Evolutionary conservation across 2,888 invertebrate species (phyloP), one percentile per base, ranked within the genome.

Genomic region (Eulithis prunata): DNA sequence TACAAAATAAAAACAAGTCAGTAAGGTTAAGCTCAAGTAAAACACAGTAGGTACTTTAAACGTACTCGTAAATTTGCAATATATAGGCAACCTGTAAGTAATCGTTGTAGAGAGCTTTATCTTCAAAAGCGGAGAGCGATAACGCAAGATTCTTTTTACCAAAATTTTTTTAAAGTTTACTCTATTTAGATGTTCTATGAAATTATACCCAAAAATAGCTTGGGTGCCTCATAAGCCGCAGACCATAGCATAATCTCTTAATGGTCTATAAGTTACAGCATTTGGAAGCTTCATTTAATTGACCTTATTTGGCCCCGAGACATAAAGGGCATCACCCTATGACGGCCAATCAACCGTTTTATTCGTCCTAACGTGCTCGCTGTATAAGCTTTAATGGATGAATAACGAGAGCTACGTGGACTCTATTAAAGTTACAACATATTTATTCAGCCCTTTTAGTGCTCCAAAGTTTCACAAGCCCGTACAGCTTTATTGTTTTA

Each of bases 281-380:
- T 61, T 71, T 82, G 78, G 84, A 67, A 68, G 71, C 70, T 71
- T 89, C 82, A 88, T 85, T 83, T 82, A 88, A 91, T 91, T 91
- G 86, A 88, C 89, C 85, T 79, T 82, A 82, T 80, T 87, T 86
- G 81, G 80, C 82, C 81, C 75, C 76, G 71, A 71, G 77, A 75
- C 72, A 76, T 76, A 77, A 80, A 85, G 89, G 85, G 83, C 89
- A 85, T 84, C 78, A 83, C 83, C 84, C 83, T 83, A 74, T 81
- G 75, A 79, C 72, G 79, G 72, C 68, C 75, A 79, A 83, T 82
- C 78, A 82, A 79, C 71, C 74, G 74, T 76, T 78, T 77, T 69
- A 73, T 70, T 71, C 68, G 62, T 67, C 62, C 61, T 65, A 63
- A 66, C 68, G 66, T 62, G 64, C 64, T 57, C 52, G 54, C 64